phyloP scores from a whole-genome alignment of 2,797 vertebrate genomes.

The Melanogrammus aeglefinus region DNA sequence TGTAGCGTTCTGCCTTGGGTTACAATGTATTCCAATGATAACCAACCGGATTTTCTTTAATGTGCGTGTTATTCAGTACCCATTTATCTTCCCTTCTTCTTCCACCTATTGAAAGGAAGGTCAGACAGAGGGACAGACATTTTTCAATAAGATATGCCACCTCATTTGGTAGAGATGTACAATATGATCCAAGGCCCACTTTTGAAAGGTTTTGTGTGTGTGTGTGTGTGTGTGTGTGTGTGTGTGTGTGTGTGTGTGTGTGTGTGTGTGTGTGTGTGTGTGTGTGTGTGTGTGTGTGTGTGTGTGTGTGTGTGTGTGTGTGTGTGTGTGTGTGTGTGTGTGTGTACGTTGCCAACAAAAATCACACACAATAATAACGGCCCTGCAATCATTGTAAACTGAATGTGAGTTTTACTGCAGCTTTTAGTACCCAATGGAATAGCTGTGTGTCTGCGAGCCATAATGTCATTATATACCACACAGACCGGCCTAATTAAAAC shows the following conservation, averaged over 20 bases:
- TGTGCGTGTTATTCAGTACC: background rate
- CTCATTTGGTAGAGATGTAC: background rate
- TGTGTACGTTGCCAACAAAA: constrained; percentile 52
- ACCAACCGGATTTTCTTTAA: background rate
- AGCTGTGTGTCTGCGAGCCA: constrained; percentile 53
- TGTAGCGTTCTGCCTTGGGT: background rate
- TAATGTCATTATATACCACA: constrained; percentile 69
- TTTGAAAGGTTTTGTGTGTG: background rate
- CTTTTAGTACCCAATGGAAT: constrained; percentile 67
- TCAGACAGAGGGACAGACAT: background rate
- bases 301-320: too few species aligned
- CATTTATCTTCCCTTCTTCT: background rate
- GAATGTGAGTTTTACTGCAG: constrained; percentile 67
- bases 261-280: too few species aligned
- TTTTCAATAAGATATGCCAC: background rate
- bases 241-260: too few species aligned
- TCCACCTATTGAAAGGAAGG: background rate
- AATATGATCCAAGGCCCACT: background rate
- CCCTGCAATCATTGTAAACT: constrained; percentile 62
- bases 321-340: constrained; percentile 40
- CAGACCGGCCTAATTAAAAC: constrained; percentile 57
- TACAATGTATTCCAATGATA: background rate
- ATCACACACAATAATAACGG: constrained; percentile 56
- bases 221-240: too few species aligned
- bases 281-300: background rate